Evolutionary conservation across 2,797 vertebrate genomes (phyloP).

Genomic region (Myiotriccus ornatus): DNA sequence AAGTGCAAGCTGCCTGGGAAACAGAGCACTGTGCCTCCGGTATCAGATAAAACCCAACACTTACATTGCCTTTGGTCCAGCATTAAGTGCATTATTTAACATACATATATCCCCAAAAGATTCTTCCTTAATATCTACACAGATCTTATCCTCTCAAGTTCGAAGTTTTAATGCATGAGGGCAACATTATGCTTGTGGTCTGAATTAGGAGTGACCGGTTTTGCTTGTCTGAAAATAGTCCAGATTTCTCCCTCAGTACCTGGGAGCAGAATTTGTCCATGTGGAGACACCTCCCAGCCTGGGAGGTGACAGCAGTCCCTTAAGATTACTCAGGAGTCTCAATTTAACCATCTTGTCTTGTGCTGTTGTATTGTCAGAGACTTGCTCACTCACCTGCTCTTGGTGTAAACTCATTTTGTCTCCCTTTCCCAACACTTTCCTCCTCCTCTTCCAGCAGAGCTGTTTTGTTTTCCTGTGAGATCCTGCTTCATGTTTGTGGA

Average conservation of each 20-base stretch:
- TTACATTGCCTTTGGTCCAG: neutral
- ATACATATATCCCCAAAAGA: neutral
- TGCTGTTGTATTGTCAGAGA: neutral
- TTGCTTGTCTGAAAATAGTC: neutral
- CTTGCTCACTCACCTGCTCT: fast-evolving
- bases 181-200: neutral
- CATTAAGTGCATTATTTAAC: neutral
- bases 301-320: neutral
- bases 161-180: neutral
- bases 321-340: neutral
- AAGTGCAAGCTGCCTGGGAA: neutral
- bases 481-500: neutral
- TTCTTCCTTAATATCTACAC: neutral
- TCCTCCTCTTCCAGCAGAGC: neutral
- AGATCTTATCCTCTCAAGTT: neutral
- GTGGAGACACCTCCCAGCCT: neutral
- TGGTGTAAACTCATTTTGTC: neutral
- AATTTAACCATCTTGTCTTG: neutral
- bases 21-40: neutral
- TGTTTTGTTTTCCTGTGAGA: neutral
- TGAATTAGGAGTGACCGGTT: neutral
- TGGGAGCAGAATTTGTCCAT: neutral
- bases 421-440: neutral
- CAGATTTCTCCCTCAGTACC: neutral
- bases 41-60: neutral